Conservation (phyloP, 1,140 invertebrate species). For the Tribolium madens region DNA sequence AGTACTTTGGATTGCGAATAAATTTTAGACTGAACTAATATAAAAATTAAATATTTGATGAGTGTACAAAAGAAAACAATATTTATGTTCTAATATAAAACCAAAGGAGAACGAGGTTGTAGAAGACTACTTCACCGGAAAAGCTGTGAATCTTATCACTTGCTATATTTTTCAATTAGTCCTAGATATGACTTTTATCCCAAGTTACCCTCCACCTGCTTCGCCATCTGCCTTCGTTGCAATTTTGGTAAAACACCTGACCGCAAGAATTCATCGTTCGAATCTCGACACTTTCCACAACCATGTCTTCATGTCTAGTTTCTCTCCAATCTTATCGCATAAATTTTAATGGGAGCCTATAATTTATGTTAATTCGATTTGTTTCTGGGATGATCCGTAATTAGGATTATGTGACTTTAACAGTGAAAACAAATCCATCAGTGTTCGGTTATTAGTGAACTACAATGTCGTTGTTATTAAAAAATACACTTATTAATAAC, state of each 20-base stretch:
- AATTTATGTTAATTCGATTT: slow-evolving; percentile 30
- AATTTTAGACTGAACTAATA: background rate
- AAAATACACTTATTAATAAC: slow-evolving; percentile 32
- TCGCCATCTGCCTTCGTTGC: slow-evolving; percentile 1
- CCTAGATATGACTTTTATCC: background rate
- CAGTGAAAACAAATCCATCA: slow-evolving; percentile 1
- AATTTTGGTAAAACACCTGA: slow-evolving; percentile 4
- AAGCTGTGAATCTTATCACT: background rate
- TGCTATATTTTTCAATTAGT: background rate
- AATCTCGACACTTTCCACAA: slow-evolving; percentile 1
- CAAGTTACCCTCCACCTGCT: background rate
- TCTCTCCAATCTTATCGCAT: background rate
- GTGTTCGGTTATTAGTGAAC: background rate
- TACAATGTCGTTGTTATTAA: slow-evolving; percentile 14
- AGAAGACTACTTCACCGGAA: background rate
- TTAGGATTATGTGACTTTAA: slow-evolving; percentile 22
- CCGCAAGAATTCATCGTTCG: background rate
- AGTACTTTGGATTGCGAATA: background rate
- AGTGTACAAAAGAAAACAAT: no score
- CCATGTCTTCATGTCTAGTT: no score
- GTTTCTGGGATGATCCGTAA: background rate
- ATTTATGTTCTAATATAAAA: no score
- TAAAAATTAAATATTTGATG: no score
- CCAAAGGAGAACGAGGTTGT: no score
- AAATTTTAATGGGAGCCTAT: slow-evolving; percentile 14